phyloP scores from a whole-genome alignment of 2,888 invertebrate species.

The Ichneumoninae sp. region DNA sequence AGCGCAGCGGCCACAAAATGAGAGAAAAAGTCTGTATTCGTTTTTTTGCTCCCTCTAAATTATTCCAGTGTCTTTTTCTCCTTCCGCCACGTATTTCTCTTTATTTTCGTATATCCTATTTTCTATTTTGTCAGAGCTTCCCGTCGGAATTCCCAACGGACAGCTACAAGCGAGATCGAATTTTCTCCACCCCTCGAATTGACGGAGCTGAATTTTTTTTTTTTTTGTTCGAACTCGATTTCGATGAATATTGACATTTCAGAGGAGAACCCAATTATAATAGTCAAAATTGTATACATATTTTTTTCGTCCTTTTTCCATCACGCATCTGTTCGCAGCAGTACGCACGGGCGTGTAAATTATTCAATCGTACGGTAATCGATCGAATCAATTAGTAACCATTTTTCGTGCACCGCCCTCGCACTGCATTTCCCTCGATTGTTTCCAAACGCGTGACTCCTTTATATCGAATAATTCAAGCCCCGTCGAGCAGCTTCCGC shows the following conservation, averaged over 20 bases:
- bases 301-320: not conserved
- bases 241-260: not conserved
- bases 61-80: not conserved
- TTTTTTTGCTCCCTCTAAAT: not conserved
- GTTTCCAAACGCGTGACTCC: conserved; percentile 19
- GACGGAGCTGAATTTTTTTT: not conserved
- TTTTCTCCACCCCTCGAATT: not conserved
- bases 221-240: not conserved
- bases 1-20: not conserved
- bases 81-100: not conserved
- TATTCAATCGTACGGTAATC: conserved; percentile 1
- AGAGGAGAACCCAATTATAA: not conserved
- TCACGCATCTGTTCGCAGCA: not conserved
- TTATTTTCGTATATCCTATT: not conserved
- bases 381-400: conserved; percentile 13
- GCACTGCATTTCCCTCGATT: not conserved
- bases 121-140: not conserved
- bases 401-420: conserved; percentile 2
- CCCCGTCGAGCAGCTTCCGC: not conserved
- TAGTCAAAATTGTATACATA: not conserved
- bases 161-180: not conserved
- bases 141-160: not conserved
- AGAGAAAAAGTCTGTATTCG: not conserved
- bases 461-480: conserved; percentile 33
- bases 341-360: not conserved